Percentiles rank a stretch among this genome's conserved stretches.
phyloP scores from a whole-genome alignment of 2,797 vertebrate genomes.

The Pseudopleuronectes americanus region DNA sequence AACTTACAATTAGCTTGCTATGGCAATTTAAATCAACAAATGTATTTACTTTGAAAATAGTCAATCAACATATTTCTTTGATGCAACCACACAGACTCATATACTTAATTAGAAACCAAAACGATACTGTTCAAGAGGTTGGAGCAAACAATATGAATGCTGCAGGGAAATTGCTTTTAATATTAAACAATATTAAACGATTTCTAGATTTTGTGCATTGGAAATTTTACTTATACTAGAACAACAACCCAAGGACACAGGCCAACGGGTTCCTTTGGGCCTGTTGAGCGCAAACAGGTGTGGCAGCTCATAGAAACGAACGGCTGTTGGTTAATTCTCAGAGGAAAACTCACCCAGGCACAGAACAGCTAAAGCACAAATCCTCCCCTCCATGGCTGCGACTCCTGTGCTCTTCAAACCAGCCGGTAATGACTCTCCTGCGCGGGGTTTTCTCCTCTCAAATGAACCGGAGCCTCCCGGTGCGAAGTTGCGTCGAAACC shows the following conservation, averaged over 20 bases:
- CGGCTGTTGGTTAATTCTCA: rapidly evolving
- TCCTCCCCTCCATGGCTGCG: constrained; percentile 33
- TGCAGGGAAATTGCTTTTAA: no score
- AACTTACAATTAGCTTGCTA: no score
- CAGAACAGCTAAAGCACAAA: constrained; percentile 12
- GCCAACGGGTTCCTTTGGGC: not conserved
- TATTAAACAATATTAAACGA: no score
- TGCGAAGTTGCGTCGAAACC: constrained; percentile 39
- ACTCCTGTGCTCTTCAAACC: not conserved
- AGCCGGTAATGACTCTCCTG: not conserved
- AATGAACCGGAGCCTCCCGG: not conserved
- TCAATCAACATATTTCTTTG: no score
- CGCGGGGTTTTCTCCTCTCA: rapidly evolving
- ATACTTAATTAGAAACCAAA: not conserved
- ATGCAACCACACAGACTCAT: no score
- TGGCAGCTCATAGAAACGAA: constrained; percentile 30
- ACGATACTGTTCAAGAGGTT: not conserved
- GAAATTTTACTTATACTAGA: not conserved
- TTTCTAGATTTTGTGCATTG: no score
- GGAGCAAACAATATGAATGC: no score
- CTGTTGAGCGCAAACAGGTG: constrained; percentile 62
- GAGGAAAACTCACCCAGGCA: constrained; percentile 63
- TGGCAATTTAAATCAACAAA: no score
- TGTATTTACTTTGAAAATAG: not conserved
- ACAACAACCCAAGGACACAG: not conserved